These are phyloP conservation scores for Myiotriccus ornatus DNA, from an alignment of 2,797 vertebrate species.

Conservation along the genomic window DNA sequence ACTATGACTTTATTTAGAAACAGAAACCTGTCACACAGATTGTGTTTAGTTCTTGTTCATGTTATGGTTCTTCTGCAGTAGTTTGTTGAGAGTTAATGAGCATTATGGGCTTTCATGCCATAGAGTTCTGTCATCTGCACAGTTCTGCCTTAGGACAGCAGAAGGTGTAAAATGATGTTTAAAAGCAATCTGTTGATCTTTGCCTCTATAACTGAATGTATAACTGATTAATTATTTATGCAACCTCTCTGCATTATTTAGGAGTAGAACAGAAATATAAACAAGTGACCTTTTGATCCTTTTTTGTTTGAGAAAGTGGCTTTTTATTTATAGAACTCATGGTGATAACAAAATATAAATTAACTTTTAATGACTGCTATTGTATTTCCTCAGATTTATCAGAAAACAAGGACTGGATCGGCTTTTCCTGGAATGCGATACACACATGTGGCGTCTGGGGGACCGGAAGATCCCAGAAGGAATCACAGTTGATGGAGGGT, in stretches of 20 bases:
- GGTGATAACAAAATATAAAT: neutral
- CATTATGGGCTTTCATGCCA: neutral
- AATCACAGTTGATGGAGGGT: constrained; percentile 92
- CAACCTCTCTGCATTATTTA: neutral
- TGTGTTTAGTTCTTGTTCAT: neutral
- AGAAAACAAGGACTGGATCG: constrained; percentile 95
- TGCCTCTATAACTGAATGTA: neutral
- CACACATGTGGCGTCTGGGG: constrained; percentile 98
- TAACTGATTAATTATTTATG: neutral
- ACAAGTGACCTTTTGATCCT: constrained; percentile 3
- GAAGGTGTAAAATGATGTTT: constrained; percentile 6
- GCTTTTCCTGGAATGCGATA: constrained; percentile 95
- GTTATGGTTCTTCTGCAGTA: neutral
- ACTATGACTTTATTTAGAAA: neutral
- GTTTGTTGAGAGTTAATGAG: neutral
- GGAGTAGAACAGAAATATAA: neutral
- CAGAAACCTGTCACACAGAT: neutral
- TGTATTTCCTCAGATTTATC: constrained; percentile 83
- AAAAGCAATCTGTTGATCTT: constrained; percentile 4
- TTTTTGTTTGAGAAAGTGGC: neutral
- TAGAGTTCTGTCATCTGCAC: neutral
- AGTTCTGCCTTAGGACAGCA: neutral
- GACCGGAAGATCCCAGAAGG: constrained; percentile 95
- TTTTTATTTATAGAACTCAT: neutral
- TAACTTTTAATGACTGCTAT: neutral